Percentiles rank a stretch among this genome's conserved stretches.
Evolutionary conservation across 2,113 vertebrate species (phyloP).

Genomic region (Amphilophus citrinellus): DNA sequence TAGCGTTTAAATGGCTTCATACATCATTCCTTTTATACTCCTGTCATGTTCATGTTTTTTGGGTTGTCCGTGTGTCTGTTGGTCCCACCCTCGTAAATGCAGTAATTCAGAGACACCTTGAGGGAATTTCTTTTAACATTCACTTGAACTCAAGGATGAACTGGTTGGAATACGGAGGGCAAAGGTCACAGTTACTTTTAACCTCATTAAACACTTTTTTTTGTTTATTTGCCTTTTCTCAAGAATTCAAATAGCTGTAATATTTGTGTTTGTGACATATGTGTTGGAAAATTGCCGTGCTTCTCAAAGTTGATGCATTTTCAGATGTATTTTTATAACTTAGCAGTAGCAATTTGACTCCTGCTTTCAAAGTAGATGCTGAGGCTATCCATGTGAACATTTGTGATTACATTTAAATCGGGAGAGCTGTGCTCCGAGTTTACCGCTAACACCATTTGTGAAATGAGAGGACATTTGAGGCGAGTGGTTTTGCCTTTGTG

Average conservation of each 20-base stretch:
- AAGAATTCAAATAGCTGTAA: neutral
- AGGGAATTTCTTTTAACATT: too few species aligned
- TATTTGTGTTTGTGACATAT: neutral
- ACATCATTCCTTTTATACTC: neutral
- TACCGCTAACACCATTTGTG: neutral
- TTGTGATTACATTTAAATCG: neutral
- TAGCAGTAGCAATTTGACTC: neutral
- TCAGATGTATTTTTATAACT: constrained; percentile 5
- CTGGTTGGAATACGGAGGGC: neutral
- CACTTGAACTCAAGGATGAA: too few species aligned
- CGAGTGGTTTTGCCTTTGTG: constrained; percentile 8
- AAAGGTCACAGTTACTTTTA: neutral
- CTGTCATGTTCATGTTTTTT: neutral
- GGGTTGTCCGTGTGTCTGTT: neutral
- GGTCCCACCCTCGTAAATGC: too few species aligned
- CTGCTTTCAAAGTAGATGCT: constrained; percentile 13
- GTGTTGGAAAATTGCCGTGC: neutral
- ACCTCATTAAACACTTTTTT: neutral
- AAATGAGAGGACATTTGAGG: constrained; percentile 13
- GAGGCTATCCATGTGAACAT: neutral
- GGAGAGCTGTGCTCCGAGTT: neutral
- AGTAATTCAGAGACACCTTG: too few species aligned
- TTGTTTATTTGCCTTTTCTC: neutral
- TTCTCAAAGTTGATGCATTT: neutral
- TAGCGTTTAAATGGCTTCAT: neutral